phyloP scores from a whole-genome alignment of 2,888 invertebrate genomes.

The Macrophya annulata region DNA sequence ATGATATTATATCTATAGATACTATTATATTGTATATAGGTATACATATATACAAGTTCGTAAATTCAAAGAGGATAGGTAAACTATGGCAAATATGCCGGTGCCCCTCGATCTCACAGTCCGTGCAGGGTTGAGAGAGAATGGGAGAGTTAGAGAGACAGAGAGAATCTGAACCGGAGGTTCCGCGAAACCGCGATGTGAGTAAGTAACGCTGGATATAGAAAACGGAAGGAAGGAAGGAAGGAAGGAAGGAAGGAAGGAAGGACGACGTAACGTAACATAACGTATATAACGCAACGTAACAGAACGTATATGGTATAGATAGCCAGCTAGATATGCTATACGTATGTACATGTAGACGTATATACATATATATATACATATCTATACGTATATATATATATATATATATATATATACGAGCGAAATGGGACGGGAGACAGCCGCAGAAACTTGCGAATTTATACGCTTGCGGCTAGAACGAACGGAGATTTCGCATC shows the following conservation, averaged over 20 bases:
- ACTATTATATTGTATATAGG: too few species aligned
- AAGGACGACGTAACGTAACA: slow-evolving; percentile 5
- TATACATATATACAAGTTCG: not conserved
- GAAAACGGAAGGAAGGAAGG: slow-evolving; percentile 21
- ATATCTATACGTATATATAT: not conserved
- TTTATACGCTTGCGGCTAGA: slow-evolving; percentile 68
- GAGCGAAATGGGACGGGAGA: slow-evolving; percentile 66
- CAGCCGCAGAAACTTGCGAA: slow-evolving; percentile 74
- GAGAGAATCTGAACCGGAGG: slow-evolving; percentile 20
- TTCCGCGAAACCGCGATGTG: slow-evolving; percentile 27
- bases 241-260: slow-evolving; percentile 35
- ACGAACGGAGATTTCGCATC: slow-evolving; percentile 12
- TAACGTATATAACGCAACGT: not conserved
- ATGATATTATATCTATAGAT: too few species aligned
- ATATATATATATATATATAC: slow-evolving; percentile 31
- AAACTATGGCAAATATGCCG: slow-evolving; percentile 30
- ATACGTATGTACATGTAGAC: too few species aligned
- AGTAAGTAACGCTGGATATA: slow-evolving; percentile 24
- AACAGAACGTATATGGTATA: not conserved
- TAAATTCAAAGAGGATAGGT: not conserved
- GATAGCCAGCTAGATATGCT: too few species aligned
- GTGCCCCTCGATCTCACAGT: not conserved
- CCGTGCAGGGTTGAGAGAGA: not conserved
- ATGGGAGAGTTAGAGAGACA: not conserved
- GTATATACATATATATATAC: not conserved